Evolutionary conservation across 2,113 vertebrate species (phyloP), one percentile per base, ranked within the genome.

Genomic region (Sylvietta virens): DNA sequence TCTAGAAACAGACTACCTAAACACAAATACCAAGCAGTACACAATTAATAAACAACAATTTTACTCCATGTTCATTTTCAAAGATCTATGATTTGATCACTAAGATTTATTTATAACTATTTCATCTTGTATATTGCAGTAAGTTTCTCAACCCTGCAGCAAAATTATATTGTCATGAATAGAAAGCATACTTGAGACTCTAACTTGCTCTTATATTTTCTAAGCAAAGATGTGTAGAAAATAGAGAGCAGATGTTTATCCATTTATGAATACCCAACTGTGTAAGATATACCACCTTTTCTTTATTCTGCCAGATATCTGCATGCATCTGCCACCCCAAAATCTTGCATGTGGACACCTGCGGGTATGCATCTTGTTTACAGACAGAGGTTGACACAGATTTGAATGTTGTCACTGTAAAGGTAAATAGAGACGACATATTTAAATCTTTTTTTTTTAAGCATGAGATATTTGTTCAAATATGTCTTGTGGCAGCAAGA

Each of bases 151-250:
- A 80, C 54, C 14, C 27, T 94, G 81, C 18, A 31, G 93, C 47
- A 97, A 97, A 94, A 93, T 65, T 88, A 28, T 74, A 20, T 84
- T 92, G 50, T 45, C 39, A 78, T 88, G 61, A 97, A 74, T 74
- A 88, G 58, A 74, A 96, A 96, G 44, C 65, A 90, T 88, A 94
- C 61, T 82, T 96, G 47, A 88, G 58, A 71, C 81, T 95, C 79
- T 94, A 90, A 66, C 33, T 42, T 51, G n/a, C 27, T 95, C 65
- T 81, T 96, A 50, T 61, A 82, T 64, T 80, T 95, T 96, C n/a
- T 65, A 86, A 91, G 86, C 18, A 78, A 82, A 89, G 50, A 66
- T 69, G 23, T 48, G 76, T 42, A 76, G 58, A 61, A 91, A 73
- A 39, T 64, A 92, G 67, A 96, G 69, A 86, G 26, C 4, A 82